Base-by-base conservation (phyloP, 2,797 vertebrate species). In the Sebastes aleutianus region DNA sequence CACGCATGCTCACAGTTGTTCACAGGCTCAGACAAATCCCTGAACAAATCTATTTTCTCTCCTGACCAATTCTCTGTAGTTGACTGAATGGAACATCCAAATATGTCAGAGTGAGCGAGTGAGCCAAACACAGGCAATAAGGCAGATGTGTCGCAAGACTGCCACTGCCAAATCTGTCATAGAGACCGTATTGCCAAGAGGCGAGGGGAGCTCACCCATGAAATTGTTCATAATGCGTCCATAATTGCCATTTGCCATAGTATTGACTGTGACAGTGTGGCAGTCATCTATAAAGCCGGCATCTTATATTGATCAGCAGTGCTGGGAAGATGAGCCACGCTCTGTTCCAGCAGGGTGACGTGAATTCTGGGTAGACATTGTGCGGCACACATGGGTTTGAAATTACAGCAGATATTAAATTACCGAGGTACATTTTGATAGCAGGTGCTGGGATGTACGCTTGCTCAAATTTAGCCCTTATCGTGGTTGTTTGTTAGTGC, bases 181-280 rank as follows among this genome's bases (percentile, higher is more conserved):
- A 85, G 92, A 88, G 87, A 89, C 85, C 78, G 32, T 90, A 85
- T 88, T 92, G 94, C 94, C 92, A 86, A 76, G 89, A 93, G 92
- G 91, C 75, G 58, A 85, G 77, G 78, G 76, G 82, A 92, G 91
- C 87, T 93, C 95, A 95, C 78, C 94, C 94, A 90, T 95, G 93
- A 96, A 96, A 96, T 95, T 95, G 92, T 91, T 93, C 89, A 80
- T 94, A 94, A 95, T 95, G 87, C 65, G 77, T 90, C 90, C 91
- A 91, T 95, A 94, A 95, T 94, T 93, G 88, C 86, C 85, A 88
- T 95, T 94, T 94, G 92, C 93, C 91, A 90, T 89, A 85, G 91
- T 92, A 94, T 94, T 92, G 94, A 94, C 93, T 91, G 88, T 90
- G 83, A 90, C 91, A 92, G 85, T 87, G 89, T 91, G 90, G 85